Conservation (phyloP, 1,140 invertebrate species). For the Listronotus bonariensis region DNA sequence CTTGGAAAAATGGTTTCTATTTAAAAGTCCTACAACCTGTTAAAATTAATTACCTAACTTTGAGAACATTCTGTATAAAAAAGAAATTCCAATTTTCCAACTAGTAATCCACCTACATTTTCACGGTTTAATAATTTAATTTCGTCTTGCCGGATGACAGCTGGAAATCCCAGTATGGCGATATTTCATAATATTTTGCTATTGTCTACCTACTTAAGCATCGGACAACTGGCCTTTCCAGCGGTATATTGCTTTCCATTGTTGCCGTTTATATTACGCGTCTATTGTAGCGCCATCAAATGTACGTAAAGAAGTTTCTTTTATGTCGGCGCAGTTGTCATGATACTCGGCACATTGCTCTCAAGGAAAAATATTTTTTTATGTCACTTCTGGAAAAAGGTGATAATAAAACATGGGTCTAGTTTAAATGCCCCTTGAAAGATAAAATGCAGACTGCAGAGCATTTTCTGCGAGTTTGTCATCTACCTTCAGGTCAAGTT, state of each 20-base stretch:
- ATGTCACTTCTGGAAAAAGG: too few relatives aligned
- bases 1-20: too few relatives aligned
- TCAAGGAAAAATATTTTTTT: background rate
- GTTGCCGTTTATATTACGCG: conserved; percentile 46
- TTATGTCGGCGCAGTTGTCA: conserved; percentile 38
- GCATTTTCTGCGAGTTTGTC: too few relatives aligned
- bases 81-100: too few relatives aligned
- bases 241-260: conserved; percentile 51
- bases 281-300: conserved; percentile 46
- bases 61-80: too few relatives aligned
- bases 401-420: too few relatives aligned
- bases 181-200: conserved; percentile 43
- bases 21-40: too few relatives aligned
- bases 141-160: conserved; percentile 25
- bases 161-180: conserved; percentile 23
- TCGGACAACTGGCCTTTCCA: conserved; percentile 45
- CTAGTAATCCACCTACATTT: too few relatives aligned
- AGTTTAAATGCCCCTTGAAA: too few relatives aligned
- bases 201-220: conserved; percentile 45
- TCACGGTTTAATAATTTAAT: conserved; percentile 20
- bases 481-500: too few relatives aligned
- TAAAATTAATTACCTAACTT: too few relatives aligned
- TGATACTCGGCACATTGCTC: background rate
- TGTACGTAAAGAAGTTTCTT: conserved; percentile 48
- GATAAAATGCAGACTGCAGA: too few relatives aligned